Conservation (phyloP, 2,113 vertebrate genomes). For the Tinamus guttatus region DNA sequence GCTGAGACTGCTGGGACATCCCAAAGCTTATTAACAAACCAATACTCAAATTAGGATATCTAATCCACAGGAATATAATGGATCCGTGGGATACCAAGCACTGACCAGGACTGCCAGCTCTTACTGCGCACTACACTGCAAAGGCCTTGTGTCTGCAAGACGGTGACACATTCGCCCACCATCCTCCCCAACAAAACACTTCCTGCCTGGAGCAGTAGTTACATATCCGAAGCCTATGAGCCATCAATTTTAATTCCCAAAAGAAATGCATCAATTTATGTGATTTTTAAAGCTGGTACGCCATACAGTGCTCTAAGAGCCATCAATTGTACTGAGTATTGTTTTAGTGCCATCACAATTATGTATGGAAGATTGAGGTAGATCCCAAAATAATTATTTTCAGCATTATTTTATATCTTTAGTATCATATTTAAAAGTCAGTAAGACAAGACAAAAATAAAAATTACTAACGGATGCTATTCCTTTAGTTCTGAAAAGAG, state of each 20-base stretch:
- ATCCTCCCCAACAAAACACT: not conserved
- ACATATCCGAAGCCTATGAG: not conserved
- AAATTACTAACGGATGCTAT: not conserved
- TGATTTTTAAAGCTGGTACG: not conserved
- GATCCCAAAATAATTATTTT: not conserved
- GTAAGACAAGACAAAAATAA: not conserved
- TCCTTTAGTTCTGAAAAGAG: not conserved
- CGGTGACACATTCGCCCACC: not conserved
- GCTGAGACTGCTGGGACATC: not conserved
- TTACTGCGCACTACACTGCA: too few relatives aligned
- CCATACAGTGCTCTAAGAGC: not conserved
- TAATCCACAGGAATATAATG: not conserved
- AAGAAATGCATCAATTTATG: not conserved
- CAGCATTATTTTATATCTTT: not conserved
- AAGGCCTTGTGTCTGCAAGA: not conserved
- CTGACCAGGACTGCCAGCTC: not conserved
- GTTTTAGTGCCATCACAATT: not conserved
- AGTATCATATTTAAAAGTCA: not conserved
- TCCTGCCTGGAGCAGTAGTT: not conserved
- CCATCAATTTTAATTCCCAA: not conserved
- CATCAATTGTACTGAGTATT: not conserved
- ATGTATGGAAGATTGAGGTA: not conserved
- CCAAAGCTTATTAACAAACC: not conserved
- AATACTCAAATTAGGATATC: not conserved
- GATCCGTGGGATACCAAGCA: not conserved